phyloP scores from a whole-genome alignment of 1,140 invertebrate genomes.

The Augochlora pura region DNA sequence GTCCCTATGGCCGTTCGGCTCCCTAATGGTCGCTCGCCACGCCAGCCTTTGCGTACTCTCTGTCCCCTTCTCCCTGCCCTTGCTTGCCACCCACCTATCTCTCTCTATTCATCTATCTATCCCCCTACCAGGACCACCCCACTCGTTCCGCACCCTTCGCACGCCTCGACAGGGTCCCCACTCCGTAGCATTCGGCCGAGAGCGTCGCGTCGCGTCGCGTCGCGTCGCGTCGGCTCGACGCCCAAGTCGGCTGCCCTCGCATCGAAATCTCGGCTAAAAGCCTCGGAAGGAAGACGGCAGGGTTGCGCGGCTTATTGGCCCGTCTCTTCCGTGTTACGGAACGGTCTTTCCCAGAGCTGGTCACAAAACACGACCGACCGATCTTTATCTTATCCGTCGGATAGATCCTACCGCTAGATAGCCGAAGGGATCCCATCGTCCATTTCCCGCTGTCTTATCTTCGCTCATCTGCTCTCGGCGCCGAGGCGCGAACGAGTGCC shows the following conservation, averaged over 20 bases:
- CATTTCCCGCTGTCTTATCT: neutral
- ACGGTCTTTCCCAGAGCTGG: too few species aligned
- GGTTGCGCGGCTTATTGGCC: constrained; percentile 8
- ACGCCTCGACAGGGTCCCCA: constrained; percentile 24
- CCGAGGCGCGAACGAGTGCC: too few species aligned
- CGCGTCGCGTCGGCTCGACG: constrained; percentile 32
- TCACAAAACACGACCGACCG: neutral
- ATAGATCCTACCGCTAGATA: neutral
- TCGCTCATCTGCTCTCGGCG: neutral
- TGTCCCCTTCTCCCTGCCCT: constrained; percentile 43
- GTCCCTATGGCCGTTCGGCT: constrained; percentile 69
- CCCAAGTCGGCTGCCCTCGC: constrained; percentile 19
- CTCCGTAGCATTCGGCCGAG: constrained; percentile 25
- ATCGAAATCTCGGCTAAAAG: constrained; percentile 18
- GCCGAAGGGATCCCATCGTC: neutral
- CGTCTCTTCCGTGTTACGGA: neutral
- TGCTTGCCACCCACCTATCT: constrained; percentile 57
- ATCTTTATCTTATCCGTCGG: neutral
- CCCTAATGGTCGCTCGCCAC: constrained; percentile 73
- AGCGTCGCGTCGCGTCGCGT: constrained; percentile 36
- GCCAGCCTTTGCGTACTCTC: constrained; percentile 62
- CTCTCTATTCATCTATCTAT: constrained; percentile 47
- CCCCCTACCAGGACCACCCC: constrained; percentile 32
- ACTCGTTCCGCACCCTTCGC: constrained; percentile 53
- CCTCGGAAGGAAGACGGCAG: neutral